Base-by-base conservation (phyloP, 2,113 vertebrate species). In the Hylia prasina region DNA sequence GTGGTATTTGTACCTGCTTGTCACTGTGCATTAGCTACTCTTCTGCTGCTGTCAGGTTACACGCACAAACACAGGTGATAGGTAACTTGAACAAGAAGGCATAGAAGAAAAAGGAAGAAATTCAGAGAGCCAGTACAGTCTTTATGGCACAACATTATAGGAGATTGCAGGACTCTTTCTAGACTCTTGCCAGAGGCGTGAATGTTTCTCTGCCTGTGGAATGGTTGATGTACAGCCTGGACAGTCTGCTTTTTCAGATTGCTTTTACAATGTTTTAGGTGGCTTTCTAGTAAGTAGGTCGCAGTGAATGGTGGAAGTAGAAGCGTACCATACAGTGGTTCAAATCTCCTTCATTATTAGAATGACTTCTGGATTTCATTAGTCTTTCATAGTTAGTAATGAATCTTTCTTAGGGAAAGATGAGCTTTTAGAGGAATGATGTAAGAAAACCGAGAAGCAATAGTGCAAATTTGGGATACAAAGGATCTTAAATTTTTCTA, bases 181-280 rank as follows among this genome's bases (percentile, higher is more conserved):
- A 64, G 37, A 23, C 33, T 51, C 42, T 54, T 75, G 15, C 13
- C 2, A 4, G 64, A 77, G 48, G 9, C 0, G 0, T 21, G 20
- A 83, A 16, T 40, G 10, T 78, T 96, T 87, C 54, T 75, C 4
- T 58, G 54, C 33, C 42, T 73, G 45, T 63, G 24, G 42, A 80
- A 28, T 69, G 23, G 30, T 50, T 68, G 40, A 44, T 65, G n/a
- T 87, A 40, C n/a, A 78, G 5, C 13, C 10, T 70, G 21, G 25
- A 39, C 22, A 56, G 78, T 44, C 28, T 77, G 58, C 30, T 47
- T 45, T 93, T 47, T 75, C 56, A 81, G 11, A 39, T 3, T 56
- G 56, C 30, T 77, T 83, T 66, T 84, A 28, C 5, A 12, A 0
- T 71, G 22, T 60, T 82, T 63, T 40, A 27, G 33, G 21, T 71